phyloP scores from a whole-genome alignment of 2,888 invertebrate species.

The Hirtodrosophila duncani region DNA sequence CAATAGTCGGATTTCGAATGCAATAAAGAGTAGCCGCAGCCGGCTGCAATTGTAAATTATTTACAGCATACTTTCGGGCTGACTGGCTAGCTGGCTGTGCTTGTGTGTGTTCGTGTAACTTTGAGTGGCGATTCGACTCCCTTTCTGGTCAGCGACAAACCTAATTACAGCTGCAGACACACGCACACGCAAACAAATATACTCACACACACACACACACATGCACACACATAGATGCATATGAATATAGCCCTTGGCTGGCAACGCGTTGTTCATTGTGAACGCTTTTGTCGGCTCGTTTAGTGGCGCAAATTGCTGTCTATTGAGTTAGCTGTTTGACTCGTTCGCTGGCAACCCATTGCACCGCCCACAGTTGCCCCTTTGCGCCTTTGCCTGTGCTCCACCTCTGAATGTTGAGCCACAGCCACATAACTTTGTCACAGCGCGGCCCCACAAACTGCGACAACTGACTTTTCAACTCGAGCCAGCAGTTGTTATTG shows the following conservation, averaged over 20 bases:
- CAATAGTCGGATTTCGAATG: slow-evolving; percentile 28
- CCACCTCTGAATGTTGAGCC: slow-evolving; percentile 11
- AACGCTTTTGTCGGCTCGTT: slow-evolving; percentile 64
- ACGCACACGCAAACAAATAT: not conserved
- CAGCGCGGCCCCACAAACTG: slow-evolving; percentile 25
- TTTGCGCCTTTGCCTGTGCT: not conserved
- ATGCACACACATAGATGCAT: not conserved
- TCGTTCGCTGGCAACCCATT: slow-evolving; percentile 9
- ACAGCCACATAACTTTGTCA: slow-evolving; percentile 30
- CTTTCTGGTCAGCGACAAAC: slow-evolving; percentile 53
- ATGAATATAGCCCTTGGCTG: not conserved
- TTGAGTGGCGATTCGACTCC: slow-evolving; percentile 1
- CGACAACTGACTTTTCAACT: slow-evolving; percentile 67
- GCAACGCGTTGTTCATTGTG: slow-evolving; percentile 22
- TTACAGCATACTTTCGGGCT: slow-evolving; percentile 63
- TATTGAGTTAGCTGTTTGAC: slow-evolving; percentile 55
- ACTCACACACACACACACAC: slow-evolving; percentile 1
- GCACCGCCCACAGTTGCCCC: not conserved
- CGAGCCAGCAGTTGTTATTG: slow-evolving; percentile 9
- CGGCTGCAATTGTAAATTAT: slow-evolving; percentile 63
- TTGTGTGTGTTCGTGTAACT: slow-evolving; percentile 11
- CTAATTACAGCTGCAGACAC: slow-evolving; percentile 65
- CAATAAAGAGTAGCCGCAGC: slow-evolving; percentile 15
- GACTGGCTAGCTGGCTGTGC: slow-evolving; percentile 35
- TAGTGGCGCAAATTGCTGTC: slow-evolving; percentile 67